phyloP scores from a whole-genome alignment of 2,113 vertebrate species.

The Mellivora capensis region DNA sequence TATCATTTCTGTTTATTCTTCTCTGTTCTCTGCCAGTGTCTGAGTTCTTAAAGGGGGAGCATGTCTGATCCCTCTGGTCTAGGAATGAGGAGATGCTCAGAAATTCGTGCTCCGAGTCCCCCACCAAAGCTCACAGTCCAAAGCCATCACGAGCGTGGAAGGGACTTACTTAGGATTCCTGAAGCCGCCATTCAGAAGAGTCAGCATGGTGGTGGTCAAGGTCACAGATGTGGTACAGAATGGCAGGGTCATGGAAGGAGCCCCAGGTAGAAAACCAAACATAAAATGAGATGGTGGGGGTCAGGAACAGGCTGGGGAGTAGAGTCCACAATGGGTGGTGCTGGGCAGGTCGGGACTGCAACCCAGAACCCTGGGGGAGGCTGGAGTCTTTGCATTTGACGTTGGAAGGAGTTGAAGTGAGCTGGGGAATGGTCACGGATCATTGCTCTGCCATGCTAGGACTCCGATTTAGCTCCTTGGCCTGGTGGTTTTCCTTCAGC shows the following conservation, averaged over 20 bases:
- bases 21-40: background rate
- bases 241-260: accelerated
- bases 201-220: background rate
- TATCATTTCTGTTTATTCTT: background rate
- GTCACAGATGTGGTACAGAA: accelerated
- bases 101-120: background rate
- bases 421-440: background rate
- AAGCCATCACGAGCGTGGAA: background rate
- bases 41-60: background rate
- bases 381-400: background rate
- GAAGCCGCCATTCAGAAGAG: background rate
- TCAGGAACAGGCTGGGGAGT: background rate
- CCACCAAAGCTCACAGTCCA: background rate
- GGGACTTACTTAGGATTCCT: constrained; percentile 54
- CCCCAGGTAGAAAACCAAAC: background rate
- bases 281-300: background rate
- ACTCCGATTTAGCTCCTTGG: background rate
- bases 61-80: background rate
- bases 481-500: background rate
- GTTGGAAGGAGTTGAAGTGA: accelerated
- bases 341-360: background rate
- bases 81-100: background rate
- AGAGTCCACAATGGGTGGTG: accelerated
- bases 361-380: background rate
- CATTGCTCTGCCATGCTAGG: no score